Base-by-base conservation (phyloP, 2,888 invertebrate species). In the Alitta virens region DNA sequence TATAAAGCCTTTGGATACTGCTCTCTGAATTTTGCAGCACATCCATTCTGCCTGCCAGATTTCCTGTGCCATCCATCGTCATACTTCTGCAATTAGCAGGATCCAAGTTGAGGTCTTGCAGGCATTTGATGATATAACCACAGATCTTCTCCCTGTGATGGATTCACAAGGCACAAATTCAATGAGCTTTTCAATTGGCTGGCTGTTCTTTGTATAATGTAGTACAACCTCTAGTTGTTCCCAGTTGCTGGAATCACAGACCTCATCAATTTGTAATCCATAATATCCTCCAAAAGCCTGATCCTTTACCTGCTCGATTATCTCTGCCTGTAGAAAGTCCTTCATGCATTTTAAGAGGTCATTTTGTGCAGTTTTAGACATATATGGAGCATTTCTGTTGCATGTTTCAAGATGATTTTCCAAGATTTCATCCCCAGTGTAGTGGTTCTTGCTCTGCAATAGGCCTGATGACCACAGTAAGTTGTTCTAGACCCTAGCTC, bases 361-460 rank as follows among this genome's bases (percentile, higher is more conserved):
- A 63, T 63, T 63, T 25, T 63, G 60, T 25, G 50, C 42, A 23
- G 55, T 60, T 27, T 60, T 60, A 12, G 55, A 55, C 21, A 46
- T 55, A 53, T 63, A 60, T 14, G 46, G 21, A n/a, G 63, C 60
- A 62, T 64, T 64, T 46, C 43, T 52, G 16, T 54, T 24, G 27
- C 42, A 27, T 2, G 21, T 51, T 42, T 54, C 55, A 21, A 63
- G 25, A 42, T 63, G 63, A 14, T n/a, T 5, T 21, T 43, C 14
- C 5, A 63, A 33, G n/a, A n/a, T 49, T 54, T 42, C 40, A 53
- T 63, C 51, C 12, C 33, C 33, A 33, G n/a, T n/a, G n/a, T n/a
- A n/a, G 43, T 24, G 16, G n/a, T n/a, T n/a, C n/a, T n/a, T n/a
- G n/a, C n/a, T n/a, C n/a, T n/a, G n/a, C n/a, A n/a, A n/a, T n/a